Conservation (phyloP, 2,797 vertebrate species). For the Sciurus vulgaris region DNA sequence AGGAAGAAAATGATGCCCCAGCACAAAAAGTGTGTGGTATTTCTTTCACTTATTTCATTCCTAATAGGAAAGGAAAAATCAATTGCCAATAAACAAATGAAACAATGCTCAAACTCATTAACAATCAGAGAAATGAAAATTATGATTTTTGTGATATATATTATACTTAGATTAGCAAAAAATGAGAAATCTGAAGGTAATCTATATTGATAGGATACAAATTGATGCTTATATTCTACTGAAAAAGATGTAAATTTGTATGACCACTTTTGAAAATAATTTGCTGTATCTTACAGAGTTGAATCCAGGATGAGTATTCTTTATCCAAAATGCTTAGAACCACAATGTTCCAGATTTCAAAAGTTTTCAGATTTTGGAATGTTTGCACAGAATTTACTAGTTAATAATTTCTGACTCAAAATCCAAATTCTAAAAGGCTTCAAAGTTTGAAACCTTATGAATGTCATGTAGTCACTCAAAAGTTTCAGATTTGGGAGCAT, state of each 20-base stretch:
- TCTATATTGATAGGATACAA: neutral
- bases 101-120: neutral
- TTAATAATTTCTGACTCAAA: neutral
- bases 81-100: neutral
- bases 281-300: neutral
- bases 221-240: neutral
- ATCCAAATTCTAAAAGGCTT: neutral
- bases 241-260: neutral
- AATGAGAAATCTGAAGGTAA: neutral
- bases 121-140: slow-evolving; percentile 16
- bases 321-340: neutral
- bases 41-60: neutral
- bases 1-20: neutral
- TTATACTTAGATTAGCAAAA: neutral
- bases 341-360: no score
- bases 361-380: no score
- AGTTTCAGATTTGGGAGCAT: neutral
- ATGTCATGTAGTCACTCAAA: neutral
- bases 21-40: neutral
- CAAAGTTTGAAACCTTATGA: neutral
- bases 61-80: neutral
- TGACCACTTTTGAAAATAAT: neutral
- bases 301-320: neutral
- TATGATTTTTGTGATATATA: neutral
- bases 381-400: no score